phyloP scores from a whole-genome alignment of 2,797 vertebrate species.

The Dromococcyx pavoninus region DNA sequence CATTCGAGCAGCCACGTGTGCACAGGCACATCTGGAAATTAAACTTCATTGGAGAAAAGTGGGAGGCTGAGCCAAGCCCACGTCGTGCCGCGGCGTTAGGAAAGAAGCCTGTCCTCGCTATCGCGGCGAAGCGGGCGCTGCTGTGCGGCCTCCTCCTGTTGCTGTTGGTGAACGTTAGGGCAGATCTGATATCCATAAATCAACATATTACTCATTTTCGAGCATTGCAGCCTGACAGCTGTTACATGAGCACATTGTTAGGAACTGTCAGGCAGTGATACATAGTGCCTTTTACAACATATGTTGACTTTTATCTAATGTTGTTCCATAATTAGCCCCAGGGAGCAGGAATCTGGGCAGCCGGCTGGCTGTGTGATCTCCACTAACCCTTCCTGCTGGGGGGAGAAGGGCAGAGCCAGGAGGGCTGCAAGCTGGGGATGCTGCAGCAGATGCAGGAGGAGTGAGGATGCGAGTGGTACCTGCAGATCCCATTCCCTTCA shows the following conservation, averaged over 20 bases:
- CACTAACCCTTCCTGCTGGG: slow-evolving; percentile 68
- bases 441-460: background rate
- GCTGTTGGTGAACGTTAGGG: slow-evolving; percentile 40
- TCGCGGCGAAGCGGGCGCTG: background rate
- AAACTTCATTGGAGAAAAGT: background rate
- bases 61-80: background rate
- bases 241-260: slow-evolving; percentile 83
- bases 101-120: background rate
- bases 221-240: slow-evolving; percentile 78
- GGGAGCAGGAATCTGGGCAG: slow-evolving; percentile 74
- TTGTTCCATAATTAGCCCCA: slow-evolving; percentile 80
- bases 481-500: fast-evolving
- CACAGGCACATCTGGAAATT: background rate
- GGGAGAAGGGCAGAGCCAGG: slow-evolving; percentile 25
- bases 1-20: fast-evolving
- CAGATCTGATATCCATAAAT: slow-evolving; percentile 82
- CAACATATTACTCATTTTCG: slow-evolving; percentile 81
- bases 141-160: background rate
- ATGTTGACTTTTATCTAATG: slow-evolving; percentile 85
- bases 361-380: slow-evolving; percentile 75
- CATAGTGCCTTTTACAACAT: slow-evolving; percentile 81
- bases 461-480: background rate
- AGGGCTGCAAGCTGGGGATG: background rate
- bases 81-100: fast-evolving
- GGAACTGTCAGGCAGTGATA: slow-evolving; percentile 81